These are phyloP conservation scores for Silvanus unidentatus DNA, from an alignment of 2,888 invertebrate species.

Conservation along the genomic window DNA sequence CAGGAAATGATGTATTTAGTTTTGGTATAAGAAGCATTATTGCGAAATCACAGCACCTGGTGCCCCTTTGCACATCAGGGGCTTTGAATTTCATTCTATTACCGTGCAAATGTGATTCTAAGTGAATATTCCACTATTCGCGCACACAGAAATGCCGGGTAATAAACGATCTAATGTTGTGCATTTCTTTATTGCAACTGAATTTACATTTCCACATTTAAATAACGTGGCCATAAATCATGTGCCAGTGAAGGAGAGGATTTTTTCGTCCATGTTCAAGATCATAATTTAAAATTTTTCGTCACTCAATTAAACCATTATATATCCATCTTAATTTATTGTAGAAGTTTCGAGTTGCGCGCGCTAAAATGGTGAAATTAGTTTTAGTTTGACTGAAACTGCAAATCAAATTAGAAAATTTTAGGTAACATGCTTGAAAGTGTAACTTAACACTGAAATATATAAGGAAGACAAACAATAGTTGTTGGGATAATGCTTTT, in stretches of 20 bases:
- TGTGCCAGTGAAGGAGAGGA: too few relatives aligned
- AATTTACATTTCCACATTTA: too few relatives aligned
- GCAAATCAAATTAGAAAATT: conserved; percentile 14
- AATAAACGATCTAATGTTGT: too few relatives aligned
- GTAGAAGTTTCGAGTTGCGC: not conserved
- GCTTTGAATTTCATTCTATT: conserved; percentile 21
- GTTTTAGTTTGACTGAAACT: not conserved
- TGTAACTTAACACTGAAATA: conserved; percentile 17
- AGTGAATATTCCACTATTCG: too few relatives aligned
- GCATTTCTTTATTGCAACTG: too few relatives aligned
- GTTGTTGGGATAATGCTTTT: conserved; percentile 18
- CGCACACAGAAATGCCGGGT: too few relatives aligned
- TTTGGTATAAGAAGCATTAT: conserved; percentile 29
- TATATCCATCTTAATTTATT: too few relatives aligned
- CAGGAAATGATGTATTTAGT: conserved; percentile 29
- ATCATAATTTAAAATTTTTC: too few relatives aligned
- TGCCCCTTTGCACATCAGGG: conserved; percentile 17
- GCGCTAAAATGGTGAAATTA: not conserved
- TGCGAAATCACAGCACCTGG: conserved; percentile 28
- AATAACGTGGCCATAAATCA: too few relatives aligned
- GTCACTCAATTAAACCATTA: too few relatives aligned
- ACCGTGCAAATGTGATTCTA: conserved; percentile 18
- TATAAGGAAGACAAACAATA: conserved; percentile 20
- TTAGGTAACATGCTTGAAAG: conserved; percentile 7
- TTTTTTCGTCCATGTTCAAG: too few relatives aligned